A percentile compares a stretch with the other conserved stretches of the same genome.
phyloP scores from a whole-genome alignment of 2,797 vertebrate species.

The Pteronotus mesoamericanus region DNA sequence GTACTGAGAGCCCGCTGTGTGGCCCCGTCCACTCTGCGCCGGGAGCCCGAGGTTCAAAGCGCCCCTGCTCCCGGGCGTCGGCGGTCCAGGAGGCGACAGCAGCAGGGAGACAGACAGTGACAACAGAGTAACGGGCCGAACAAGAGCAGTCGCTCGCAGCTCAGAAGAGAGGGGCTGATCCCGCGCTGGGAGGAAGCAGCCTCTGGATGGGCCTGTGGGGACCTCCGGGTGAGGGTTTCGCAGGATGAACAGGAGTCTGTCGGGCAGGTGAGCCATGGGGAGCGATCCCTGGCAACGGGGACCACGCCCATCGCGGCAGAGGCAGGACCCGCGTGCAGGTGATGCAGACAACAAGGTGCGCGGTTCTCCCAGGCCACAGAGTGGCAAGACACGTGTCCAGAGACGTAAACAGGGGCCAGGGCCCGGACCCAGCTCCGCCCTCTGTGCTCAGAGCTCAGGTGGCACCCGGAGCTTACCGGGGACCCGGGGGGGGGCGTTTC shows the following conservation, averaged over 20 bases:
- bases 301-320: background rate
- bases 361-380: background rate
- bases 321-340: background rate
- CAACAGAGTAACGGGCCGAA: background rate
- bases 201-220: background rate
- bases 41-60: background rate
- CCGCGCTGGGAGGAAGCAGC: background rate
- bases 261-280: background rate
- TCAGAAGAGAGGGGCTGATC: background rate
- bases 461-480: no score
- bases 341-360: background rate
- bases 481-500: background rate
- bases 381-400: background rate
- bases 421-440: background rate
- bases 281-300: background rate
- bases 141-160: background rate
- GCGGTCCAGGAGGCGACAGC: background rate
- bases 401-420: background rate
- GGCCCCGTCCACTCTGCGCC: fast-evolving
- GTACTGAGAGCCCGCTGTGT: background rate
- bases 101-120: background rate
- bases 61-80: background rate
- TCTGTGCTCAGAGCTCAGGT: background rate
- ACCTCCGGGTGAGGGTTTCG: background rate
- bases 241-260: background rate